A percentile compares a stretch with the other conserved stretches of the same genome.
These are phyloP conservation scores for Laspeyria flexula DNA, from an alignment of 2,888 invertebrate species.

Conservation along the genomic window DNA sequence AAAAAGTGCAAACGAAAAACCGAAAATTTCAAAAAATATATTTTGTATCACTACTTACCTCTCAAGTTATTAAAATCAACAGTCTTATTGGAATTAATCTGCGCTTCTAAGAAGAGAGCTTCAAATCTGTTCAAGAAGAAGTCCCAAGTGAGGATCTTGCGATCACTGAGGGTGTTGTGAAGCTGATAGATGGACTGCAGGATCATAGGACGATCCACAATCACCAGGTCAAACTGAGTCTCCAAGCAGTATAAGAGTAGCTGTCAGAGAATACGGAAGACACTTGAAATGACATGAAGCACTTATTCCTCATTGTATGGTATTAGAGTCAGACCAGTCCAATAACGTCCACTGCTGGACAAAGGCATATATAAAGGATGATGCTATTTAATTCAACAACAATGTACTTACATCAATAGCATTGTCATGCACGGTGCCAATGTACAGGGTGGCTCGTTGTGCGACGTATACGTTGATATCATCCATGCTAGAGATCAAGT, in stretches of 20 bases:
- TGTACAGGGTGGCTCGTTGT: constrained; percentile 95
- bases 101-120: constrained; percentile 97
- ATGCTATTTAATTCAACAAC: neutral
- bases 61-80: constrained; percentile 94
- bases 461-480: constrained; percentile 98
- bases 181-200: constrained; percentile 97
- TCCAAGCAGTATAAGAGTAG: constrained; percentile 97
- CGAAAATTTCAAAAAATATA: neutral
- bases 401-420: constrained; percentile 90
- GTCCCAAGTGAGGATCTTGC: constrained; percentile 97
- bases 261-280: constrained; percentile 76
- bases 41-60: constrained; percentile 80
- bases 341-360: no score
- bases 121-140: constrained; percentile 98
- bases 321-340: no score
- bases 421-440: constrained; percentile 96
- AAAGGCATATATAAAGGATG: no score
- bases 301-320: no score
- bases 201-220: constrained; percentile 98
- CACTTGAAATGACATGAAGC: no score
- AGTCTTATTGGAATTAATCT: constrained; percentile 94
- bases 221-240: constrained; percentile 98
- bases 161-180: constrained; percentile 96
- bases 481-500: constrained; percentile 97
- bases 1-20: neutral